phyloP scores from a whole-genome alignment of 2,797 vertebrate genomes.

The Labroides dimidiatus region DNA sequence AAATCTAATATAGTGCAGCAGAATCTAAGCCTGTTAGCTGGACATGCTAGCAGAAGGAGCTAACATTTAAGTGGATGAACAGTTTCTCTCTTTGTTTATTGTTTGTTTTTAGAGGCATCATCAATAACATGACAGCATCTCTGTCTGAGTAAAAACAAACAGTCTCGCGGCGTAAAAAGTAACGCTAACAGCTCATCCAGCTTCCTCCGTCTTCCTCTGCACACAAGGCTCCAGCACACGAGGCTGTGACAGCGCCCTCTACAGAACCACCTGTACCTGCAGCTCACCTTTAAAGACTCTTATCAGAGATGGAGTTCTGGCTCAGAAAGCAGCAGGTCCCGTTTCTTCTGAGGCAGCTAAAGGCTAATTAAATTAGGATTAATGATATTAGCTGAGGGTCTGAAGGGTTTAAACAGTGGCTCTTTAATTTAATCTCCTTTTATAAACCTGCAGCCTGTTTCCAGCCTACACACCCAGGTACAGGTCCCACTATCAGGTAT shows the following conservation, averaged over 20 bases:
- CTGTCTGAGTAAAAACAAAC: background rate
- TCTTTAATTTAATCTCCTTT: constrained; percentile 48
- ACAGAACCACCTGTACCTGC: constrained; percentile 27
- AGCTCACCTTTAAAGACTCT: constrained; percentile 13
- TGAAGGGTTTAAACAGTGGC: constrained; percentile 36
- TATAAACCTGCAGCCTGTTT: constrained; percentile 11
- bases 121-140: background rate
- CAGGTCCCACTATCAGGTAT: constrained; percentile 9
- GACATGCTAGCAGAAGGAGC: background rate
- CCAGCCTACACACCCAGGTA: constrained; percentile 23
- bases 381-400: constrained; percentile 51
- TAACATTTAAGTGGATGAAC: background rate
- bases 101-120: too few relatives aligned
- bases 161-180: background rate
- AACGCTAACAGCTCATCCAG: too few relatives aligned
- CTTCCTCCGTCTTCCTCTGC: constrained; percentile 1
- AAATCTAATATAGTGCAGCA: background rate
- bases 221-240: background rate
- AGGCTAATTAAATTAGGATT: constrained; percentile 60
- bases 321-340: constrained; percentile 16
- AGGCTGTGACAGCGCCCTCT: constrained; percentile 13
- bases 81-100: too few relatives aligned
- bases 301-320: background rate
- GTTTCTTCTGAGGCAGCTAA: constrained; percentile 26
- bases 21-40: background rate